Percentiles rank a stretch among this genome's conserved stretches.
Evolutionary conservation across 1,140 invertebrate species (phyloP).

Genomic region (Globodera rostochiensis): DNA sequence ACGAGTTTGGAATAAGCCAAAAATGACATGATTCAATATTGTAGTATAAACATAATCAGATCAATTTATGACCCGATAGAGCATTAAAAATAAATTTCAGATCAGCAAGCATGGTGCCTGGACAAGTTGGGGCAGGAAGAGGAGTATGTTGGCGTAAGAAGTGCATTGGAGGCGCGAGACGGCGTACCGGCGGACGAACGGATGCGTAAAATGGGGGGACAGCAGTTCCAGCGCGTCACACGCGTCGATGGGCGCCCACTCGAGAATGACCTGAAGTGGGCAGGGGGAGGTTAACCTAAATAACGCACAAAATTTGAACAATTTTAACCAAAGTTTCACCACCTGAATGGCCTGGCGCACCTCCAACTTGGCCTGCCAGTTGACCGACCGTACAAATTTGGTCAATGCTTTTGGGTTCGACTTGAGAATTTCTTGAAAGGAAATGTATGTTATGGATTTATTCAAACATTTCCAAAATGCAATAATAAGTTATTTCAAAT

Average conservation of each 20-base stretch:
- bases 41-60: too few relatives aligned
- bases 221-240: slow-evolving; percentile 96
- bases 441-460: neutral
- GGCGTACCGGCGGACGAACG: slow-evolving; percentile 87
- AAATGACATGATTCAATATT: too few relatives aligned
- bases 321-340: slow-evolving; percentile 67
- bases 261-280: slow-evolving; percentile 29
- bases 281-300: neutral
- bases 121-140: slow-evolving; percentile 93
- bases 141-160: slow-evolving; percentile 76
- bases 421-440: slow-evolving; percentile 73
- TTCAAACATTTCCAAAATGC: neutral
- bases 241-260: slow-evolving; percentile 92
- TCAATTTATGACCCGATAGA: too few relatives aligned
- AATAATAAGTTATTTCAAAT: neutral
- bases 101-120: slow-evolving; percentile 74
- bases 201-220: slow-evolving; percentile 83
- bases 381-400: slow-evolving; percentile 97
- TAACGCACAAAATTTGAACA: neutral
- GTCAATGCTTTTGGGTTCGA: slow-evolving; percentile 76
- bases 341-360: slow-evolving; percentile 86
- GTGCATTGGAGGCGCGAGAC: slow-evolving; percentile 76
- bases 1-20: slow-evolving; percentile 79
- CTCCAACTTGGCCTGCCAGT: slow-evolving; percentile 82
- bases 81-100: too few relatives aligned